These are phyloP conservation scores for Sinopyrophorus schimmeli DNA, from an alignment of 2,888 invertebrate species.

Conservation along the genomic window DNA sequence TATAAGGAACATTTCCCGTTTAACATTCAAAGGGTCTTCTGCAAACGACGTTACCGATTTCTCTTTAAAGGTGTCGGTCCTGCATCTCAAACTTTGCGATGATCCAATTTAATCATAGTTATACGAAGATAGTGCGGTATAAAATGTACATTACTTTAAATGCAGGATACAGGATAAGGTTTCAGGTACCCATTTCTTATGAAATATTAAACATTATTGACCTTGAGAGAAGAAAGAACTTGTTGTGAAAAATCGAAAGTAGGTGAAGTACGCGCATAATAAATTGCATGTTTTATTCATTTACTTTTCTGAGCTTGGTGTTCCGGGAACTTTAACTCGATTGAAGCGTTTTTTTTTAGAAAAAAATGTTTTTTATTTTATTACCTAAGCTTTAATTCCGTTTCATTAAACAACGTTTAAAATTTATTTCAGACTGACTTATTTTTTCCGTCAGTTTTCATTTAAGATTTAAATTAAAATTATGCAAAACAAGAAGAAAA, in stretches of 20 bases:
- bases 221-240: conserved; percentile 7
- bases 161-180: conserved; percentile 5
- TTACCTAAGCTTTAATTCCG: conserved; percentile 9
- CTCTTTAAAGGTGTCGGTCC: conserved; percentile 15
- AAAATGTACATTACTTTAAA: conserved; percentile 9
- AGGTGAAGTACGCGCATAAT: conserved; percentile 29
- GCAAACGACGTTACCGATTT: conserved; percentile 10
- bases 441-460: too few relatives aligned
- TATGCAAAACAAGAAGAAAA: too few relatives aligned
- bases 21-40: conserved; percentile 20
- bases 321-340: conserved; percentile 20
- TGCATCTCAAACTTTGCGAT: conserved; percentile 19
- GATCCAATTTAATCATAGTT: conserved; percentile 15
- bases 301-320: conserved; percentile 17
- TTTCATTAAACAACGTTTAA: too few relatives aligned
- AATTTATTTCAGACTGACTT: too few relatives aligned
- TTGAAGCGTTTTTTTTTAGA: conserved; percentile 22
- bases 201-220: conserved; percentile 19
- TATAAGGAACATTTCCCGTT: conserved; percentile 12
- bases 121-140: conserved; percentile 11
- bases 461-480: too few relatives aligned
- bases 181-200: conserved; percentile 12
- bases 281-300: conserved; percentile 31
- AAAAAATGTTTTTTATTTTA: conserved; percentile 12
- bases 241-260: conserved; percentile 24